Evolutionary conservation across 2,113 vertebrate genomes (phyloP).

Genomic region (Megatriorchis doriae): DNA sequence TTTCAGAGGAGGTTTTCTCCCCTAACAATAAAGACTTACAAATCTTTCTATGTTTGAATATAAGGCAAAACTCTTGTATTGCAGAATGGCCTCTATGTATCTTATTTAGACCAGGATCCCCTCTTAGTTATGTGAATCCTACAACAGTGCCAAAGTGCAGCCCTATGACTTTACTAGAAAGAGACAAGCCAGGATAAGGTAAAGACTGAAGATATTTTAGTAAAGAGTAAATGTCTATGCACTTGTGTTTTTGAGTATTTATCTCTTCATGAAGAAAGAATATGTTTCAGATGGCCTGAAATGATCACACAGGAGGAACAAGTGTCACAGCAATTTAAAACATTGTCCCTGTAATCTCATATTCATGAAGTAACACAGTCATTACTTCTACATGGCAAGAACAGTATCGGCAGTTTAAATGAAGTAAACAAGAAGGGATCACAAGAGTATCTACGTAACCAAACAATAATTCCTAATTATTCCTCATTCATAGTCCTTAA

Average conservation of each 20-base stretch:
- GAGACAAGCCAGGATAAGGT: not conserved
- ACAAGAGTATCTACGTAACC: slow-evolving; percentile 25
- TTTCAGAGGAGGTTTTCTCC: not conserved
- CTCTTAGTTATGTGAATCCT: not conserved
- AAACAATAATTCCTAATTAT: slow-evolving; percentile 33
- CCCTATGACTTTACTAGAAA: not conserved
- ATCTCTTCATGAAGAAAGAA: not conserved
- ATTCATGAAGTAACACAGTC: slow-evolving; percentile 3
- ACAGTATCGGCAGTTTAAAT: not conserved
- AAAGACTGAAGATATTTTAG: not conserved
- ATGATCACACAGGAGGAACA: not conserved
- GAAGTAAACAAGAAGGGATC: slow-evolving; percentile 18
- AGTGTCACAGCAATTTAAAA: not conserved
- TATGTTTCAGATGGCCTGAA: not conserved
- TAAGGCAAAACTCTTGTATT: not conserved
- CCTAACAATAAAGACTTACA: slow-evolving; percentile 8
- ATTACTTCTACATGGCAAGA: slow-evolving; percentile 1
- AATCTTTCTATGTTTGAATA: not conserved
- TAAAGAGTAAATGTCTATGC: not conserved
- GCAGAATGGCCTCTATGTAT: not conserved
- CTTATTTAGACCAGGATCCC: not conserved
- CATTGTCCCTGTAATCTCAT: slow-evolving; percentile 2
- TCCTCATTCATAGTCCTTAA: not conserved
- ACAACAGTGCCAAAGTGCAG: not conserved
- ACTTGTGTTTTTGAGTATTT: not conserved